These are phyloP conservation scores for Lethrus apterus DNA, from an alignment of 1,140 invertebrate genomes.

Conservation along the genomic window DNA sequence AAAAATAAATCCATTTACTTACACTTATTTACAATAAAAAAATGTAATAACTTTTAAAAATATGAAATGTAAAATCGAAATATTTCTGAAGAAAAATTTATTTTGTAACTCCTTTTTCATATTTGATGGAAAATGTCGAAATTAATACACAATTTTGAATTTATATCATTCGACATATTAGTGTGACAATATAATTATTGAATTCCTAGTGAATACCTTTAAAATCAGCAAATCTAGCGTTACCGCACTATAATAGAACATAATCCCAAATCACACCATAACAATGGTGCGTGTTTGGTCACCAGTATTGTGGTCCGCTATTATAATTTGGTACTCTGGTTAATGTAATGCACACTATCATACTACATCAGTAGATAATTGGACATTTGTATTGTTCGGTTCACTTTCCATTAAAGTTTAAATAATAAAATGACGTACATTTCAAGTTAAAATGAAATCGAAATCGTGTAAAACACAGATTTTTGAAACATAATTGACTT, in stretches of 20 bases:
- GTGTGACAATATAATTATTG: constrained; percentile 18
- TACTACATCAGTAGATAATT: background rate
- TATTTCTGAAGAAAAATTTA: background rate
- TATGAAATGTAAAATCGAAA: background rate
- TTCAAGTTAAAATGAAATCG: no score
- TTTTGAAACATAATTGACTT: no score
- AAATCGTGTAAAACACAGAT: no score
- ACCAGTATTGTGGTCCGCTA: background rate
- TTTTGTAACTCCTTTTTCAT: background rate
- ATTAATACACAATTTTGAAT: background rate
- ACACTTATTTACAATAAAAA: background rate
- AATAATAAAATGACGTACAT: no score
- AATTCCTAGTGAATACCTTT: constrained; percentile 19
- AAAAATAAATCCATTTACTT: background rate
- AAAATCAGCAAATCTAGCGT: constrained; percentile 17
- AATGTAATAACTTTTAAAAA: background rate
- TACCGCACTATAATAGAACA: constrained; percentile 11
- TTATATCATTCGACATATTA: background rate
- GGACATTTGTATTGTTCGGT: no score
- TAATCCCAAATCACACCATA: constrained; percentile 15
- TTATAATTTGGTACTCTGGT: constrained; percentile 2
- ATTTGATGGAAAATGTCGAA: background rate
- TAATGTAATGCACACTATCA: constrained; percentile 6
- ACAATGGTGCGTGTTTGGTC: constrained; percentile 1
- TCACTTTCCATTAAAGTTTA: no score